Conservation (phyloP, 1,140 invertebrate genomes). For the Drosophila nasuta region DNA sequence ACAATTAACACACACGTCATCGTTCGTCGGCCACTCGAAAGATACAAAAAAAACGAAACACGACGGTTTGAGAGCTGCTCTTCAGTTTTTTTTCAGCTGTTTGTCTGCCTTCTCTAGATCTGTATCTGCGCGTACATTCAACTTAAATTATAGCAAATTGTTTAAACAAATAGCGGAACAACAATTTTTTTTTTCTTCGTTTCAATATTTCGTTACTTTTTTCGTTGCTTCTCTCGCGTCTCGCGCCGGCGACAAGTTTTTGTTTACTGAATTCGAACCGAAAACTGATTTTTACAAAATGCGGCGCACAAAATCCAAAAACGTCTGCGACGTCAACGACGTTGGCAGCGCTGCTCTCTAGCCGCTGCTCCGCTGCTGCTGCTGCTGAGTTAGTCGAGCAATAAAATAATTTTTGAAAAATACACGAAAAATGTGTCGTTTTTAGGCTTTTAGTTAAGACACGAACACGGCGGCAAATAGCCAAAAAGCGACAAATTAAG, state of each 20-base stretch:
- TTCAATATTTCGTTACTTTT: constrained; percentile 27
- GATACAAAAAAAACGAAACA: constrained; percentile 8
- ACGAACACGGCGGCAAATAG: constrained; percentile 23
- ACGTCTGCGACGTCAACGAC: constrained; percentile 30
- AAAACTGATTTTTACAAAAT: constrained; percentile 78
- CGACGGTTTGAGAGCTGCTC: constrained; percentile 25
- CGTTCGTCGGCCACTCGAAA: constrained; percentile 43
- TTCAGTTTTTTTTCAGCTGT: constrained; percentile 28
- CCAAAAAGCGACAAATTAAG: constrained; percentile 30
- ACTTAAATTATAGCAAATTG: constrained; percentile 70
- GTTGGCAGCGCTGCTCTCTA: constrained; percentile 27
- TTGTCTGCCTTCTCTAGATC: constrained; percentile 1
- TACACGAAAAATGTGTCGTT: constrained; percentile 41
- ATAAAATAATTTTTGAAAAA: constrained; percentile 78
- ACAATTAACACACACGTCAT: constrained; percentile 67
- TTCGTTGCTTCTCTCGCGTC: constrained; percentile 62
- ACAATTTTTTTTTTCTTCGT: constrained; percentile 15
- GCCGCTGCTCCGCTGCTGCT: neutral
- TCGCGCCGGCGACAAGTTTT: constrained; percentile 84
- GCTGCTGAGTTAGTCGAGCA: constrained; percentile 39
- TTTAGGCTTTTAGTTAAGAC: constrained; percentile 46
- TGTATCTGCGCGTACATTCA: constrained; percentile 59
- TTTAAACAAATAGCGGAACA: constrained; percentile 72
- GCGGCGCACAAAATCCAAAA: constrained; percentile 63
- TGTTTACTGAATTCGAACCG: constrained; percentile 84